Base-by-base conservation (phyloP, 2,797 vertebrate species). In the Apogon hyalosoma region DNA sequence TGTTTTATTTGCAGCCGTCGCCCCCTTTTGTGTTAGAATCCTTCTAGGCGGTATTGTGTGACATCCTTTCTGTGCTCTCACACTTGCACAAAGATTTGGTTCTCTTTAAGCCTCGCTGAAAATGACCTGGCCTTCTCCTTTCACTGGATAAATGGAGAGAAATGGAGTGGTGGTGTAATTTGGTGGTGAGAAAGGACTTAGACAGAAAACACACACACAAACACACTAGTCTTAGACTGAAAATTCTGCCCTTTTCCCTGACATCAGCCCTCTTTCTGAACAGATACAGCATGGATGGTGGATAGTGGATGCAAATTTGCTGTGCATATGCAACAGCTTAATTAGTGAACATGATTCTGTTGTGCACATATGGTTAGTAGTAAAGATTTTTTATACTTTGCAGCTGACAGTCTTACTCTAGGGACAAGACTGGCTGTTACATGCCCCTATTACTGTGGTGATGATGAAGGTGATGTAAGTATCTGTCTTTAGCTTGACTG, bases 41-140 rank as follows among this genome's bases (percentile, higher is more conserved):
- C 84, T 85, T 81, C 66, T 16, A 75, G 82, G 74, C 78, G 11
- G 86, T 83, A 90, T 90, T 92, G 89, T 92, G 76, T 89, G 86
- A 87, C 79, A 85, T 85, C 82, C 78, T 85, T 90, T 89, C 80
- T 87, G 63, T 40, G 59, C 80, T 79, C 75, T 71, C 68, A 69
- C 48, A 73, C 78, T 67, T 80, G 78, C 80, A 88, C 87, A 90
- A 82, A 81, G 70, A 73, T 83, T 84, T 56, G 61, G 49, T 82
- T 86, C 64, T 79, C 71, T 77, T 77, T 53, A 81, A 69, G 69
- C 61, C 69, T 80, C 42, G 41, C 69, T 84, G 83, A 90, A 91
- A 88, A 77, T 87, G 83, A 90, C 83, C 82, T 66, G 73, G 73
- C 69, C 75, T 68, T 77, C 73, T 85, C 53, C 63, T 82, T 85